Evolutionary conservation across 2,888 invertebrate species (phyloP).

Genomic region (Capitulum mitella): DNA sequence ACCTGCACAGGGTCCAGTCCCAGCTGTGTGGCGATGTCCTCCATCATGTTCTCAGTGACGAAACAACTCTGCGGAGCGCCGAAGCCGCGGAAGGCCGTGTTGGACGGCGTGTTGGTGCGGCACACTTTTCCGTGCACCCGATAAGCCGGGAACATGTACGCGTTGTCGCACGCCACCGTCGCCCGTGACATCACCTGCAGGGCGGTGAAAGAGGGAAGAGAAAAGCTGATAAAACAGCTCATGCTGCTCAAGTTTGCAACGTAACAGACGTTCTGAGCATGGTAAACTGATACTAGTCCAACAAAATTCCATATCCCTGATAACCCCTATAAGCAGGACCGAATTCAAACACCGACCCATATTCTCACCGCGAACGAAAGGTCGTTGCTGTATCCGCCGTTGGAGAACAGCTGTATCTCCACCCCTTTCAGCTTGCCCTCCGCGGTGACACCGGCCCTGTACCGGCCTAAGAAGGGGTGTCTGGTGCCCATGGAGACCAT

Average conservation of each 20-base stretch:
- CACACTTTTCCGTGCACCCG: conserved; percentile 66
- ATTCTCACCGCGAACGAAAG: conserved; percentile 57
- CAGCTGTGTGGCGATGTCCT: conserved; percentile 64
- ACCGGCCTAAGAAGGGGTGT: conserved; percentile 73
- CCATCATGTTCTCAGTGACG: conserved; percentile 66
- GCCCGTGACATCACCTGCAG: conserved; percentile 76
- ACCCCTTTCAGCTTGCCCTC: conserved; percentile 67
- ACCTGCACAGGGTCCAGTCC: conserved; percentile 59
- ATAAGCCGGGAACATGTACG: conserved; percentile 67
- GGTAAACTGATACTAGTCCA: too few relatives aligned
- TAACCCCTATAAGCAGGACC: too few relatives aligned
- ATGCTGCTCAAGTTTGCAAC: too few relatives aligned
- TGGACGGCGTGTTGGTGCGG: conserved; percentile 81
- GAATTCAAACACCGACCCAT: too few relatives aligned
- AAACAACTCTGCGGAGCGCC: conserved; percentile 90
- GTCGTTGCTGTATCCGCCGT: conserved; percentile 76
- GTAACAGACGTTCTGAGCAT: too few relatives aligned
- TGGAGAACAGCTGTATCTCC: conserved; percentile 65
- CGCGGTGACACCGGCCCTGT: conserved; percentile 70
- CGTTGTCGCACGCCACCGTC: conserved; percentile 73
- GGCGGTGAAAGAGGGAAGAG: too few relatives aligned
- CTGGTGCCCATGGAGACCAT: conserved; percentile 82
- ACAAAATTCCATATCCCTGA: too few relatives aligned
- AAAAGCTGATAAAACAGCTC: too few relatives aligned
- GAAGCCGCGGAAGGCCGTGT: conserved; percentile 88